A percentile compares a stretch with the other conserved stretches of the same genome.
These are phyloP conservation scores for Sander lucioperca DNA, from an alignment of 2,113 vertebrate genomes.

Conservation along the genomic window DNA sequence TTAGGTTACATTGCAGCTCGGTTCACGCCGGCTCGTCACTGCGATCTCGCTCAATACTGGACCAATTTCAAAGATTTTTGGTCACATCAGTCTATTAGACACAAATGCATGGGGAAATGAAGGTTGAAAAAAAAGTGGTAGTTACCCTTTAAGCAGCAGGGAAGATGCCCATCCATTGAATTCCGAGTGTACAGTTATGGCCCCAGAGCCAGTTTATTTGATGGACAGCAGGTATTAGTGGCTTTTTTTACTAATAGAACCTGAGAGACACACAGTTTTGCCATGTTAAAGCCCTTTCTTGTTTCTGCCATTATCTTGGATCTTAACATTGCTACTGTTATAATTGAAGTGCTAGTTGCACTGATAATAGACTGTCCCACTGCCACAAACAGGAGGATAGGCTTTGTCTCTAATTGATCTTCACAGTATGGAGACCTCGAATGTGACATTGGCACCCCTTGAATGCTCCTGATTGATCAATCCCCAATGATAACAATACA, in stretches of 20 bases:
- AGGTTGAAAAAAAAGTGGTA: too few species aligned
- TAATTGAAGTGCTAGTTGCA: constrained; percentile 63
- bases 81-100: too few species aligned
- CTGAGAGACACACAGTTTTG: constrained; percentile 28
- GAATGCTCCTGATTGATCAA: constrained; percentile 61
- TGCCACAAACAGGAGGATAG: constrained; percentile 48
- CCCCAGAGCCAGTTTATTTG: constrained; percentile 49
- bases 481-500: constrained; percentile 47
- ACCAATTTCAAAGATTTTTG: too few species aligned
- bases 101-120: too few species aligned
- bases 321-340: constrained; percentile 51
- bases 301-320: constrained; percentile 61
- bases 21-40: too few species aligned
- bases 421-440: constrained; percentile 41
- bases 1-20: too few species aligned
- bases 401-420: constrained; percentile 68
- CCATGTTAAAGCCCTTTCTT: constrained; percentile 44
- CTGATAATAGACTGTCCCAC: constrained; percentile 61
- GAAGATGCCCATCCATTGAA: background rate
- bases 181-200: constrained; percentile 24
- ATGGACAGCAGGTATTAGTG: constrained; percentile 42
- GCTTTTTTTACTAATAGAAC: constrained; percentile 55
- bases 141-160: background rate
- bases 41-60: too few species aligned
- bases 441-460: constrained; percentile 38